Conservation (phyloP, 2,888 invertebrate genomes). For the Stictocephala bisonia region DNA sequence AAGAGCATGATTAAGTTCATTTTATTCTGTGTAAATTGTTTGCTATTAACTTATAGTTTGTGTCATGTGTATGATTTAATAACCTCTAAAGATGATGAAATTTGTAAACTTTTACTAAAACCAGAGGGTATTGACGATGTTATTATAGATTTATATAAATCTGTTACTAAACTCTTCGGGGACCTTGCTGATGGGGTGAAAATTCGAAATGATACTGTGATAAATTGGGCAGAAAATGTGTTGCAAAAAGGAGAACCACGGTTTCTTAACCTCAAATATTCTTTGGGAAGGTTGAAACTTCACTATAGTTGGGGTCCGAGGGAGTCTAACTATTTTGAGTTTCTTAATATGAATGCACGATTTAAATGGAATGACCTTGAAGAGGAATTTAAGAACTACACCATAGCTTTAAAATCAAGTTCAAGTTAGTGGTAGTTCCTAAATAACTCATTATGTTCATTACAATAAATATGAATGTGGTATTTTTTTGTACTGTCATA, state of each 20-base stretch:
- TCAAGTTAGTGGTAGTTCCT: too few relatives aligned
- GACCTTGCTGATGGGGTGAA: conserved; percentile 16
- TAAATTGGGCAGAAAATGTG: not conserved
- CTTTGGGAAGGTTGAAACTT: conserved; percentile 15
- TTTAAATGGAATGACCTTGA: conserved; percentile 15
- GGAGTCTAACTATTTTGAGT: conserved; percentile 26
- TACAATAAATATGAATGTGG: too few relatives aligned
- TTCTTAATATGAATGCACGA: not conserved
- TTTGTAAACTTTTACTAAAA: conserved; percentile 3
- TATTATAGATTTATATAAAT: not conserved
- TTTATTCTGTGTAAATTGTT: too few relatives aligned
- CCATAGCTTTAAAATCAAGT: not conserved
- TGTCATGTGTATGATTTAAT: conserved; percentile 10
- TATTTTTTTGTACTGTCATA: too few relatives aligned
- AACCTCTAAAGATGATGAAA: conserved; percentile 1
- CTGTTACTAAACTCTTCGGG: not conserved
- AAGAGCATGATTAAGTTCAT: too few relatives aligned
- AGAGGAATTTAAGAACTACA: conserved; percentile 22
- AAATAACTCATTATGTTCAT: too few relatives aligned
- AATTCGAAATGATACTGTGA: not conserved
- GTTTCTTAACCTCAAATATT: not conserved
- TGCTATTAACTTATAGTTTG: not conserved
- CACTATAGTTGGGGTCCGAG: conserved; percentile 19
- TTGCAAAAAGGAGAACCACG: conserved; percentile 11
- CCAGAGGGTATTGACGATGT: conserved; percentile 23